A percentile compares a stretch with the other conserved stretches of the same genome.
phyloP scores from a whole-genome alignment of 2,113 vertebrate genomes.

The Electrona antarctica region DNA sequence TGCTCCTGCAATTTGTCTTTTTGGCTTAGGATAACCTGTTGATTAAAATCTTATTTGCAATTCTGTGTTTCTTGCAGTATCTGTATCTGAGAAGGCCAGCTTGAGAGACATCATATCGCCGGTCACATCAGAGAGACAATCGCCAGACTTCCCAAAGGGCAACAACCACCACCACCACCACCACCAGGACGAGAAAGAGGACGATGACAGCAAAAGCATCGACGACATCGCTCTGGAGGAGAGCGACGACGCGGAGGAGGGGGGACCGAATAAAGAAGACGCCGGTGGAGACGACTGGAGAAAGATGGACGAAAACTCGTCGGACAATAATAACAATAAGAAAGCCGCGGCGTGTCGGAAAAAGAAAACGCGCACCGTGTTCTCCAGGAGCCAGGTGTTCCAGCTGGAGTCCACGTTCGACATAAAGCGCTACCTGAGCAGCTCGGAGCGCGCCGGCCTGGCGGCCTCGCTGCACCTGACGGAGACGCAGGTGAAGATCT shows the following conservation, averaged over 20 bases:
- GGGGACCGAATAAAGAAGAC: conserved; percentile 81
- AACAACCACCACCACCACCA: conserved; percentile 64
- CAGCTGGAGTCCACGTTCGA: conserved; percentile 95
- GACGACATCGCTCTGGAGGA: conserved; percentile 90
- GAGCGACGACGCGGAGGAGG: conserved; percentile 91
- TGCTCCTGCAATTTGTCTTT: no score
- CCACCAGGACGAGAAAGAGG: conserved; percentile 77
- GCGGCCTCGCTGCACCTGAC: conserved; percentile 94
- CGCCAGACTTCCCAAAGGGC: conserved; percentile 83
- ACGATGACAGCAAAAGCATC: conserved; percentile 86
- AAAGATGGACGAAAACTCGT: conserved; percentile 71
- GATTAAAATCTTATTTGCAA: not conserved
- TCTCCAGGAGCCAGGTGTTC: conserved; percentile 93
- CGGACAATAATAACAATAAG: conserved; percentile 80
- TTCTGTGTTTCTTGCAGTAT: conserved; percentile 64
- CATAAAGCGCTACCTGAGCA: conserved; percentile 93
- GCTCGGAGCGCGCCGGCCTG: conserved; percentile 92
- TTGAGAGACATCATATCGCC: conserved; percentile 84
- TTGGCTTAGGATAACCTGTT: no score
- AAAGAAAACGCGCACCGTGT: conserved; percentile 97
- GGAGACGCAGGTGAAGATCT: conserved; percentile 98
- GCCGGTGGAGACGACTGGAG: conserved; percentile 77
- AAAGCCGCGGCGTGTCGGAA: conserved; percentile 82
- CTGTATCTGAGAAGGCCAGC: conserved; percentile 80
- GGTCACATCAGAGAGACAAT: conserved; percentile 80